A percentile compares a stretch with the other conserved stretches of the same genome.
Conservation (phyloP, 35 echinoderm and acorn worm genomes). For the Hemicentrotus pulcherrimus region DNA sequence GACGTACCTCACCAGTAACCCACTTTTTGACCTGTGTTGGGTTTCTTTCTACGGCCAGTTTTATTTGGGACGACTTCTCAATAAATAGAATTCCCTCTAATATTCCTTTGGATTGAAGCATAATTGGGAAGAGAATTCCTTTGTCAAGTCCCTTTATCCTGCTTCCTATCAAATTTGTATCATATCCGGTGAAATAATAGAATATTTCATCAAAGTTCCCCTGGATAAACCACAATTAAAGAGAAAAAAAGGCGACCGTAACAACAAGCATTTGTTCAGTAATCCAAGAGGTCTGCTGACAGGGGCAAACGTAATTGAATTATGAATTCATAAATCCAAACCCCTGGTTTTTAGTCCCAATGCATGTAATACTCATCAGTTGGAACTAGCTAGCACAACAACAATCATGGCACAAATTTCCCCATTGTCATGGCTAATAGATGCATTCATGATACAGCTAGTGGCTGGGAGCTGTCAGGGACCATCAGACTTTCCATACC, state of each 20-base stretch:
- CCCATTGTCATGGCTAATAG: constrained; percentile 16
- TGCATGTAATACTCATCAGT: background rate
- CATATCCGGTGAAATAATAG: constrained; percentile 18
- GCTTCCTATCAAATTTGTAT: background rate
- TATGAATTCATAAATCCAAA: constrained; percentile 14
- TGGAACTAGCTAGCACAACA: background rate
- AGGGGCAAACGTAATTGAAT: background rate
- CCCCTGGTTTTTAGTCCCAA: background rate
- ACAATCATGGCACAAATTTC: constrained; percentile 10
- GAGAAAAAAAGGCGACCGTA: background rate
- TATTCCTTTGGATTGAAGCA: constrained; percentile 11
- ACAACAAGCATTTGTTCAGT: background rate
- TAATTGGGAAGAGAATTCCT: background rate
- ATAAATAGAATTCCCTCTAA: background rate
- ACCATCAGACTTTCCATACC: background rate
- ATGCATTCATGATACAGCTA: background rate
- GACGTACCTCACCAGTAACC: constrained; percentile 20
- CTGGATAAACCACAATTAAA: background rate
- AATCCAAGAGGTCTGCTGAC: background rate
- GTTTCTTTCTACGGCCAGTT: background rate
- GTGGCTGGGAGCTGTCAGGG: background rate
- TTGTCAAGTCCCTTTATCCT: background rate
- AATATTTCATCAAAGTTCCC: background rate
- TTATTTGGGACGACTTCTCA: background rate
- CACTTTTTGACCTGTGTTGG: background rate